A percentile compares a stretch with the other conserved stretches of the same genome.
Evolutionary conservation across 2,797 vertebrate species (phyloP).

Genomic region (Poecile montanus): DNA sequence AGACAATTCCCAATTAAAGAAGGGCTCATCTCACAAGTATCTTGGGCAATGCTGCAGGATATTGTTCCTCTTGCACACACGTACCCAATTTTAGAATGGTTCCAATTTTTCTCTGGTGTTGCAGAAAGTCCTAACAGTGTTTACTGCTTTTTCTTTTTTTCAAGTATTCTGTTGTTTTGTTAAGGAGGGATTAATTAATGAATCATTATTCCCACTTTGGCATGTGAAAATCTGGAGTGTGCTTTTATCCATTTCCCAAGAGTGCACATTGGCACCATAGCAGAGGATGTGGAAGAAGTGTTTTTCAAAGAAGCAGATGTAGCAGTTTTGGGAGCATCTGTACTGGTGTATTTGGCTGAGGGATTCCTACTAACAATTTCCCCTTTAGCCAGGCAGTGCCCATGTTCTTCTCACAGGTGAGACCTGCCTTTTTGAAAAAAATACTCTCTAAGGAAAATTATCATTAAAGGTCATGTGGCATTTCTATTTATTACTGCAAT

Average conservation of each 20-base stretch:
- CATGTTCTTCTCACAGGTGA: slow-evolving; percentile 22
- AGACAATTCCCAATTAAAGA: not conserved
- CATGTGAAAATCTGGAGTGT: slow-evolving; percentile 56
- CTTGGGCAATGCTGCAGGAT: not conserved
- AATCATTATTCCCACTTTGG: slow-evolving; percentile 66
- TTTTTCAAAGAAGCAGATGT: slow-evolving; percentile 71
- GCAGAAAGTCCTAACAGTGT: slow-evolving; percentile 15
- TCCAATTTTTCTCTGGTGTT: slow-evolving; percentile 27
- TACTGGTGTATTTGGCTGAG: not conserved
- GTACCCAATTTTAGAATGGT: slow-evolving; percentile 21
- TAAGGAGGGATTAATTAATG: slow-evolving; percentile 65
- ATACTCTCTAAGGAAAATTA: not conserved
- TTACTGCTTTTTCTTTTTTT: slow-evolving; percentile 14
- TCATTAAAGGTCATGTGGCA: not conserved
- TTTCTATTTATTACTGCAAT: not conserved
- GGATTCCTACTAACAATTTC: slow-evolving; percentile 20
- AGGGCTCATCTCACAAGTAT: not conserved
- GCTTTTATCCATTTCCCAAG: slow-evolving; percentile 70
- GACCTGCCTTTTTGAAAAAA: not conserved
- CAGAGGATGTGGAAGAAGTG: slow-evolving; percentile 66
- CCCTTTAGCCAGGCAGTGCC: not conserved
- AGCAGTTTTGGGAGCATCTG: slow-evolving; percentile 45
- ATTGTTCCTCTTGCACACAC: not conserved
- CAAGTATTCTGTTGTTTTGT: slow-evolving; percentile 47
- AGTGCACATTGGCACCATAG: slow-evolving; percentile 47